Percentiles rank a stretch among this genome's conserved stretches.
Evolutionary conservation across 2,113 vertebrate species (phyloP).

Genomic region (Hippoglossus stenolepis): DNA sequence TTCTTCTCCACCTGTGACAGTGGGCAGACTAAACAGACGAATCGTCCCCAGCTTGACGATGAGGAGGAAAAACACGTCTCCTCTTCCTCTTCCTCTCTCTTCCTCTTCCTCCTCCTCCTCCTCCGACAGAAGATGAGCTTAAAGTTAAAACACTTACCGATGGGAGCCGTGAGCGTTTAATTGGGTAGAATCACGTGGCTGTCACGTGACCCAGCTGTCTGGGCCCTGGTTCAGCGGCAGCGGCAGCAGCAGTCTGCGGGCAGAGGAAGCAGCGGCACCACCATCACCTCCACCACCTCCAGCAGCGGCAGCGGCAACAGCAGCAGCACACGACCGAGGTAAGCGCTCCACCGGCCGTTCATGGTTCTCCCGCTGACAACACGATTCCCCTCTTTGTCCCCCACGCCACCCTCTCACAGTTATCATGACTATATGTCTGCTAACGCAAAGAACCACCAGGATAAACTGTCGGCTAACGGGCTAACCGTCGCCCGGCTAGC

Average conservation of each 20-base stretch:
- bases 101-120: not conserved
- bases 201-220: constrained; percentile 82
- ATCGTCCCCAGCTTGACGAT: not conserved
- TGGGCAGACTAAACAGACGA: no score
- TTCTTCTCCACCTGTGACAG: no score
- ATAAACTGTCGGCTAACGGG: constrained; percentile 49
- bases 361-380: constrained; percentile 26
- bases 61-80: not conserved
- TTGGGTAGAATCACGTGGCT: constrained; percentile 76
- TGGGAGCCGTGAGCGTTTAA: constrained; percentile 31
- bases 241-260: constrained; percentile 44
- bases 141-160: constrained; percentile 18
- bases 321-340: constrained; percentile 37
- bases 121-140: not conserved
- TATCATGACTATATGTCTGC: not conserved
- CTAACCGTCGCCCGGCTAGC: constrained; percentile 63
- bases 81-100: not conserved
- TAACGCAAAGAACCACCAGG: not conserved
- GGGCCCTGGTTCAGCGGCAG: constrained; percentile 71
- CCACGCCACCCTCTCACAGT: accelerated
- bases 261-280: constrained; percentile 47
- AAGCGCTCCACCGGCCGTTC: constrained; percentile 25
- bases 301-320: not conserved
- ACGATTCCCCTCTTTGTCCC: not conserved
- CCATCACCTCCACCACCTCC: not conserved